phyloP scores from a whole-genome alignment of 1,140 invertebrate genomes.

The Leptopilina clavipes region DNA sequence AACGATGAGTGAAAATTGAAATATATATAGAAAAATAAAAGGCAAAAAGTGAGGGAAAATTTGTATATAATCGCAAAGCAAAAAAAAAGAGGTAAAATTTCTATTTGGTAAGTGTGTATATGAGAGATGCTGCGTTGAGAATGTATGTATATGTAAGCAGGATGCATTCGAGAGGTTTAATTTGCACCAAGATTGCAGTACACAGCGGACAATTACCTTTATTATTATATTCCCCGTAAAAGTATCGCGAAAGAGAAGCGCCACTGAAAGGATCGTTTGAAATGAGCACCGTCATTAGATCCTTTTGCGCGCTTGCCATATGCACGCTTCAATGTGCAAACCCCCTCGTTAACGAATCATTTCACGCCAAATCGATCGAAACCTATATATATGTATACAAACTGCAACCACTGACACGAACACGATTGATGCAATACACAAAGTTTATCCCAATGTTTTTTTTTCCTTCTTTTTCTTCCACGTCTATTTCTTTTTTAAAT shows the following conservation, averaged over 20 bases:
- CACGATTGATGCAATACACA: slow-evolving; percentile 7
- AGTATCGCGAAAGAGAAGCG: slow-evolving; percentile 31
- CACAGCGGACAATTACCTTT: slow-evolving; percentile 27
- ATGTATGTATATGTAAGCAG: slow-evolving; percentile 5
- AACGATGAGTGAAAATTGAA: too few relatives aligned
- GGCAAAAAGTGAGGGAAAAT: too few relatives aligned
- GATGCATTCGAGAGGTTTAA: slow-evolving; percentile 28
- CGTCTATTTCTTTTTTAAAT: too few relatives aligned
- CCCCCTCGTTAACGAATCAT: slow-evolving; percentile 33
- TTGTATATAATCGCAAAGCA: too few relatives aligned
- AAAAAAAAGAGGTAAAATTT: too few relatives aligned
- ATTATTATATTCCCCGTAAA: slow-evolving; percentile 33
- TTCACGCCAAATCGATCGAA: slow-evolving; percentile 31
- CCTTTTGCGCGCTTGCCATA: slow-evolving; percentile 34
- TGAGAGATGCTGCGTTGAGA: too few relatives aligned
- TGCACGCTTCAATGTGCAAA: slow-evolving; percentile 34
- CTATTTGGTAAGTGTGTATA: too few relatives aligned
- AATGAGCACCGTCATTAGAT: slow-evolving; percentile 31
- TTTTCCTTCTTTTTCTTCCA: not conserved
- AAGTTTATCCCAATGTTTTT: slow-evolving; percentile 20
- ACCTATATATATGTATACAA: not conserved
- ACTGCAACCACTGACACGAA: slow-evolving; percentile 27
- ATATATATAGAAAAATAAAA: too few relatives aligned
- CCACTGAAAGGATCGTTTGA: slow-evolving; percentile 32
- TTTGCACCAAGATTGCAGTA: slow-evolving; percentile 29